A percentile compares a stretch with the other conserved stretches of the same genome.
Conservation (phyloP, 1,140 invertebrate genomes). For the Drosophila bocqueti region DNA sequence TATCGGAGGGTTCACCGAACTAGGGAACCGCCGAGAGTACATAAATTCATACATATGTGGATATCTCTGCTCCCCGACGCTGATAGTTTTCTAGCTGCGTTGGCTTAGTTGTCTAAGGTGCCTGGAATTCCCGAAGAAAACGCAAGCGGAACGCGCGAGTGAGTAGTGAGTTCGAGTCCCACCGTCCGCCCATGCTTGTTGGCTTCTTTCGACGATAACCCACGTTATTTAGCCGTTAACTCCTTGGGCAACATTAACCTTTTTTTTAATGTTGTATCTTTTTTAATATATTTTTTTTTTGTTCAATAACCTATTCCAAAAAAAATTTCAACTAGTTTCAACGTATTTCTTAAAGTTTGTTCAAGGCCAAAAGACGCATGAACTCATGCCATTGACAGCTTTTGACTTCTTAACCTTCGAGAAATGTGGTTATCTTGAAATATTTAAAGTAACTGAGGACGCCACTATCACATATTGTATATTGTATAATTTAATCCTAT, state of each 20-base stretch:
- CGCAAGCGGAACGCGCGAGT: conserved; percentile 9
- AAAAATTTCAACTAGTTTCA: conserved; percentile 4
- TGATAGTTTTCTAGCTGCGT: conserved; percentile 2
- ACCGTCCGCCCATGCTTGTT: conserved; percentile 69
- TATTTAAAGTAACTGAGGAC: background rate
- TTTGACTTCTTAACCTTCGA: background rate
- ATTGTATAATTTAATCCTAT: background rate
- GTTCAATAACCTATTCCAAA: background rate
- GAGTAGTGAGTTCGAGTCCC: conserved; percentile 46
- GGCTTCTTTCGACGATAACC: conserved; percentile 71
- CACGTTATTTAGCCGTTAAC: conserved; percentile 78
- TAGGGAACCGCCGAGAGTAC: background rate
- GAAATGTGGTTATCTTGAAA: background rate
- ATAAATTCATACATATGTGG: background rate
- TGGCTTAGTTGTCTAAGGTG: conserved; percentile 50
- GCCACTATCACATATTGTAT: background rate
- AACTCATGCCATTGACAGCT: background rate
- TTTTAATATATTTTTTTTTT: background rate
- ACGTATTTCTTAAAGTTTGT: background rate
- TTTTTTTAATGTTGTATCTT: conserved; percentile 23
- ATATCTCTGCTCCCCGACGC: background rate
- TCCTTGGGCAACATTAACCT: conserved; percentile 71
- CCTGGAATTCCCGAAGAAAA: conserved; percentile 28
- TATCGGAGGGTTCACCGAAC: conserved; percentile 14
- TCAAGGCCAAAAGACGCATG: conserved; percentile 1